Percentiles rank a stretch among this genome's conserved stretches.
phyloP scores from a whole-genome alignment of 1,140 invertebrate species.

The Carcinoscorpius rotundicauda region DNA sequence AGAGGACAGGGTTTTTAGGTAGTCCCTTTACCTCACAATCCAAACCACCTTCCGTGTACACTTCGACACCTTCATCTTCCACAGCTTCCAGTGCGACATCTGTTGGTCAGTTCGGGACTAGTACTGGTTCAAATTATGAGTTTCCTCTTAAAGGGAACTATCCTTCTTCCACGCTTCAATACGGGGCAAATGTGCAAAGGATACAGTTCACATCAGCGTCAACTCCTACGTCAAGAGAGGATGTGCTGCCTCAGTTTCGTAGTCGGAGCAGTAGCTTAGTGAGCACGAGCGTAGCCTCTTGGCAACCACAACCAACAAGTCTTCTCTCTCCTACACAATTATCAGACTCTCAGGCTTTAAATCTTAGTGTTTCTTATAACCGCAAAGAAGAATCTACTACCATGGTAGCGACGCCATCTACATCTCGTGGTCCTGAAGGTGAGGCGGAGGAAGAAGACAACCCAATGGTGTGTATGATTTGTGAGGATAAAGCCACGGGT shows the following conservation, averaged over 20 bases:
- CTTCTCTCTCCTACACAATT: not conserved
- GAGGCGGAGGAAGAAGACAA: conserved; percentile 44
- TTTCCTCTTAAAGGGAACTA: no score
- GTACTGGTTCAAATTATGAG: no score
- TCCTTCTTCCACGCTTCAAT: no score
- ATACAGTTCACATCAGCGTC: not conserved
- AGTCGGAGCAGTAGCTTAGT: not conserved
- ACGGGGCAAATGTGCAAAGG: no score
- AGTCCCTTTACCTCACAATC: no score
- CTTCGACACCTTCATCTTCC: no score
- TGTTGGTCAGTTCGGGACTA: no score
- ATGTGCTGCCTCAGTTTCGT: not conserved
- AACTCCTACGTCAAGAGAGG: not conserved
- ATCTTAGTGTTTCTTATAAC: conserved; percentile 35
- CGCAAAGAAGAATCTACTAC: no score
- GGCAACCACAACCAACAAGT: not conserved
- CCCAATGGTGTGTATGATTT: conserved; percentile 96
- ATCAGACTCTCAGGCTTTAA: conserved; percentile 14
- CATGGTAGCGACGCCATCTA: conserved; percentile 21
- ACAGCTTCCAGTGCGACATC: no score
- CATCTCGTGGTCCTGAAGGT: conserved; percentile 19
- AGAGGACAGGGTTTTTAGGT: no score
- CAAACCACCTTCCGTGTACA: no score
- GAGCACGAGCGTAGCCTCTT: not conserved
- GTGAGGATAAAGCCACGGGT: conserved; percentile 93